Percentiles rank a stretch among this genome's conserved stretches.
Evolutionary conservation across 2,888 invertebrate species (phyloP).

Genomic region (Cerceris rybyensis): DNA sequence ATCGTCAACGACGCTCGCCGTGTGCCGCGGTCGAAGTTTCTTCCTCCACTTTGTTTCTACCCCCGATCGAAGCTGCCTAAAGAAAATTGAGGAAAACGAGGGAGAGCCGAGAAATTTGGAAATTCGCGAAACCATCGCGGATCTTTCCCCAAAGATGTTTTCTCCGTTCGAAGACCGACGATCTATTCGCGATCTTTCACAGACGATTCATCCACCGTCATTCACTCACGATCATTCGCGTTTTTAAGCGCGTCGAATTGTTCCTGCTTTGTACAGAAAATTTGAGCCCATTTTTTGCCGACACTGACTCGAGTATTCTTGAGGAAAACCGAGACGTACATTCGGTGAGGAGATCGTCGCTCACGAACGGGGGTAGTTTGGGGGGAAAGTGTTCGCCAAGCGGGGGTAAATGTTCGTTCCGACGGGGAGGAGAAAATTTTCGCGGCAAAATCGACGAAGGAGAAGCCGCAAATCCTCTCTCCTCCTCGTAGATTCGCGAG

Average conservation of each 20-base stretch:
- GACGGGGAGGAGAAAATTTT: neutral
- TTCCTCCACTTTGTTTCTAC: neutral
- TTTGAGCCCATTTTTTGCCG: too few species aligned
- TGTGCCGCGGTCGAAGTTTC: neutral
- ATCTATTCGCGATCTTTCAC: neutral
- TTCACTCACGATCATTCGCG: too few species aligned
- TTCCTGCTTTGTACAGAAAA: too few species aligned
- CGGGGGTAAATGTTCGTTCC: neutral
- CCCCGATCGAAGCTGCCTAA: constrained; percentile 1
- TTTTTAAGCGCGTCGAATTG: too few species aligned
- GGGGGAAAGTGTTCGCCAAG: neutral
- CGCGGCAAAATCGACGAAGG: neutral
- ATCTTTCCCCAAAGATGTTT: neutral
- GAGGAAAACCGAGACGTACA: too few species aligned
- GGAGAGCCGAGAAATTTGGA: neutral
- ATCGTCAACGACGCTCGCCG: constrained; percentile 8
- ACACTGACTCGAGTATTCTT: too few species aligned
- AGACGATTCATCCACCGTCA: too few species aligned
- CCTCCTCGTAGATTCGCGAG: neutral
- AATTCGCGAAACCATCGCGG: neutral
- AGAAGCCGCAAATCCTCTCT: too few species aligned
- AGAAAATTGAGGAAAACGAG: neutral
- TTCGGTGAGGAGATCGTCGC: too few species aligned
- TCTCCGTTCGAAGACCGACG: neutral
- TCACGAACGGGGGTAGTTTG: neutral